Evolutionary conservation across 2,113 vertebrate genomes (phyloP).

Genomic region (Hyperopisus bebe): DNA sequence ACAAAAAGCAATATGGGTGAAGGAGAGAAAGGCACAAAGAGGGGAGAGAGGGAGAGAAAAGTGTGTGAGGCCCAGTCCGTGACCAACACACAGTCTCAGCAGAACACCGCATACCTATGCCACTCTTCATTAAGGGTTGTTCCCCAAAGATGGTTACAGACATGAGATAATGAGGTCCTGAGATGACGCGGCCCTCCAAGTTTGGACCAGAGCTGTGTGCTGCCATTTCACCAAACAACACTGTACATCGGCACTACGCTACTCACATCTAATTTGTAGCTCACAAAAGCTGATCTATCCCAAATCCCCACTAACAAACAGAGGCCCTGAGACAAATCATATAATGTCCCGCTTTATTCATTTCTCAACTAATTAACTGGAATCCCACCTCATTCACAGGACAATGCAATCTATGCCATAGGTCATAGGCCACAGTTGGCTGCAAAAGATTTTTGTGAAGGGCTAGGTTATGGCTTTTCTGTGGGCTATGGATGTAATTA

Average conservation of each 20-base stretch:
- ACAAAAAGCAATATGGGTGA: neutral
- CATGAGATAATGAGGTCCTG: slow-evolving; percentile 82
- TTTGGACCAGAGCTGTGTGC: slow-evolving; percentile 78
- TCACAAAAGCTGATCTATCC: slow-evolving; percentile 85
- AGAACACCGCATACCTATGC: slow-evolving; percentile 57
- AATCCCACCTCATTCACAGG: slow-evolving; percentile 73
- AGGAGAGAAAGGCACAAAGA: slow-evolving; percentile 2
- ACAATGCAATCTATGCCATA: slow-evolving; percentile 77
- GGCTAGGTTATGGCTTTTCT: slow-evolving; percentile 62
- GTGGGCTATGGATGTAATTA: slow-evolving; percentile 82
- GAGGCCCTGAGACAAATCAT: slow-evolving; percentile 71
- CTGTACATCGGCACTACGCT: slow-evolving; percentile 79
- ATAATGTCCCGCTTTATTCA: slow-evolving; percentile 79
- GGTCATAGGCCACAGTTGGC: slow-evolving; percentile 68
- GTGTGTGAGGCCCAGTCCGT: slow-evolving; percentile 31
- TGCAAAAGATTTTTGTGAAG: slow-evolving; percentile 70
- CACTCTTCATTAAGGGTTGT: slow-evolving; percentile 64
- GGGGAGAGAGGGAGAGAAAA: slow-evolving; percentile 17
- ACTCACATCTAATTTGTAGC: slow-evolving; percentile 83
- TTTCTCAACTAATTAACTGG: slow-evolving; percentile 93
- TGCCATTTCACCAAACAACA: slow-evolving; percentile 77
- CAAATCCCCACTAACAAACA: slow-evolving; percentile 81
- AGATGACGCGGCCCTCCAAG: slow-evolving; percentile 67
- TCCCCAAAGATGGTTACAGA: slow-evolving; percentile 69
- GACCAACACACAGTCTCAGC: slow-evolving; percentile 25